Base-by-base conservation (phyloP, 1,140 invertebrate species). In the Capitella teleta region DNA sequence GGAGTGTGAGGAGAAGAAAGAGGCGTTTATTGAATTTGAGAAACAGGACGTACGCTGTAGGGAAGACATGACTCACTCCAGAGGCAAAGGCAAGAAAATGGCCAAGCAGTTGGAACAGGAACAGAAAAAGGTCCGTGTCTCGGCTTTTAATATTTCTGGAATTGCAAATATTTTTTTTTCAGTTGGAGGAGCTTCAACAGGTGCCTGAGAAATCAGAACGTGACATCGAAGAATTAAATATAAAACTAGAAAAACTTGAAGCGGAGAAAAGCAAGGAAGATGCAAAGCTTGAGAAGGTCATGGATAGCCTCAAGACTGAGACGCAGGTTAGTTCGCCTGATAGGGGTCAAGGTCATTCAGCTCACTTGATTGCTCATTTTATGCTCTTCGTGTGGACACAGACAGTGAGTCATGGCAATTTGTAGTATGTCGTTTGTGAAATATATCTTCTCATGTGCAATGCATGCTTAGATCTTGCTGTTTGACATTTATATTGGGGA, bases 131-230 rank as follows among this genome's bases (percentile, higher is more conserved):
- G 70, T 72, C 54, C 21, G 4, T n/a, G n/a, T 40, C 38, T 6
- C 14, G 19, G n/a, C 8, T 16, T 40, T 40, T 8, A 8, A 40
- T 40, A 24, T 40, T 2, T 2, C 38, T 5, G 10, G 19, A 12
- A 38, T 21, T 38, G 36, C 21, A 21, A n/a, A n/a, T 38, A 5
- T 38, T 18, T 43, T 28, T 28, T 26, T 38, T 57, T 38, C 48
- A 74, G 69, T 59, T 78, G 26, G 72, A 70, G 47, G 74, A 77
- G 46, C 58, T 78, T 14, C 61, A 71, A 38, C 63, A 70, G 57
- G 65, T 82, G 10, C 86, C 87, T 1, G 79, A 81, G 26, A 83
- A 84, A 56, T 84, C 82, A 67, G 67, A 73, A 34, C 76, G 78
- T 48, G 77, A 82, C 50, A 87, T 91, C 41, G 73, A 78, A 49